Evolutionary conservation across 2,113 vertebrate genomes (phyloP).

Genomic region (Chelonoidis abingdonii): DNA sequence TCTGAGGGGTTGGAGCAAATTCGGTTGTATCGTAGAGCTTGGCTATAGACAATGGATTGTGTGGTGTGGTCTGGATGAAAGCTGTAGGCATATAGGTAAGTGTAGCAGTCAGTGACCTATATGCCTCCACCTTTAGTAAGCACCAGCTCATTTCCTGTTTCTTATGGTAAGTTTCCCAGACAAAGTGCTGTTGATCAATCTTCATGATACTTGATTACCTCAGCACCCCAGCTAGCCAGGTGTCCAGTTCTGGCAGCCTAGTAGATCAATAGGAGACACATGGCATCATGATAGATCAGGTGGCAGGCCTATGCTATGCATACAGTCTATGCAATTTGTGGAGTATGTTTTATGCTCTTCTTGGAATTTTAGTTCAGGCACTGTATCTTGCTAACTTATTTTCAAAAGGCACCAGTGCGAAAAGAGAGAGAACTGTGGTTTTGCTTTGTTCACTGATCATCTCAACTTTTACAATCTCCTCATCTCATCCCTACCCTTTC

Average conservation of each 20-base stretch:
- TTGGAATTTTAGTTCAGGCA: slow-evolving; percentile 25
- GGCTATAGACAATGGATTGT: no score
- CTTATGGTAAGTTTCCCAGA: slow-evolving; percentile 7
- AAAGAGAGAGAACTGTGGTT: background rate
- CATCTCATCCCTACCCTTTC: background rate
- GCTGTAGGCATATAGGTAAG: no score
- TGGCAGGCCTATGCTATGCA: slow-evolving; percentile 2
- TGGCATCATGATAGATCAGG: slow-evolving; percentile 46
- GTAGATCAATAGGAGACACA: slow-evolving; percentile 47
- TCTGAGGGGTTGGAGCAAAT: no score
- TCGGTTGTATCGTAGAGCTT: no score
- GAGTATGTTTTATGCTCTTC: slow-evolving; percentile 20
- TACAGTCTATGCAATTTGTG: background rate
- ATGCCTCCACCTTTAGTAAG: background rate
- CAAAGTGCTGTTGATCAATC: slow-evolving; percentile 7
- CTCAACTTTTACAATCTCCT: accelerated
- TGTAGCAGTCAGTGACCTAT: no score
- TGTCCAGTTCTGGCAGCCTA: background rate
- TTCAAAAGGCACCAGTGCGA: background rate
- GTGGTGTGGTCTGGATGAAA: no score
- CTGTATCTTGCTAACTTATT: background rate
- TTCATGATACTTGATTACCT: slow-evolving; percentile 41
- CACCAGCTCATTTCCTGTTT: slow-evolving; percentile 14
- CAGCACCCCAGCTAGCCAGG: background rate
- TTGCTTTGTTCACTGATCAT: background rate